Base-by-base conservation (phyloP, 2,888 invertebrate species). In the Epinotia brunnichana region DNA sequence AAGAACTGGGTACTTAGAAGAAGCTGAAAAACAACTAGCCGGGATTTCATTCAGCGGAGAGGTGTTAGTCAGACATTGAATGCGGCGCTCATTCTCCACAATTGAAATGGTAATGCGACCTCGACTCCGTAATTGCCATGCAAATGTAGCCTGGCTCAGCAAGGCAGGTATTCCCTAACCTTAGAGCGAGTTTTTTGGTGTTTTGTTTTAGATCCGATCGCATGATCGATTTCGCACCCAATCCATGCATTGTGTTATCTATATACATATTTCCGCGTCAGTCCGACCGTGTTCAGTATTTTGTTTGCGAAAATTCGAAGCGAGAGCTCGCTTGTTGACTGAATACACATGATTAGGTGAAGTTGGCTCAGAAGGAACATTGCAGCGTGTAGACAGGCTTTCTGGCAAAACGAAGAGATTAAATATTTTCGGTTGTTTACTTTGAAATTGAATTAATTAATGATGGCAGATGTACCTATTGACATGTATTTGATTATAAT, bases 21-120 rank as follows among this genome's bases (percentile, higher is more conserved):
- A 79, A 81, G 82, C 80, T 84, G 81, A 81, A 83, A 83, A 85
- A 85, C 83, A 85, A 83, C 83, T 79, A 77, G 78, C 78, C 79
- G 77, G 78, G 82, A 80, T 81, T 83, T 77, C 79, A 83, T 83
- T 83, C 80, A 82, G 70, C 77, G 73, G 74, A 74, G 78, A 83
- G 82, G 83, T 86, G 83, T 83, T 83, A 80, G 77, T 76, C 75
- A 77, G 79, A 70, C 63, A 70, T 69, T 79, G 78, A 77, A 76
- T 77, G 81, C 78, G 76, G 74, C 83, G 81, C 83, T 87, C 85
- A 83, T 87, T 85, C 83, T 78, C 82, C 80, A 85, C 90, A 87
- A 90, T 89, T 90, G 90, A 91, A 90, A 90, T 91, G 90, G 87
- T 87, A 90, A 90, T 91, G 83, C 79, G 85, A 82, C 83, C 83